Percentiles rank a stretch among this genome's conserved stretches.
These are phyloP conservation scores for Troilus luridus DNA, from an alignment of 2,888 invertebrate species.

Conservation along the genomic window DNA sequence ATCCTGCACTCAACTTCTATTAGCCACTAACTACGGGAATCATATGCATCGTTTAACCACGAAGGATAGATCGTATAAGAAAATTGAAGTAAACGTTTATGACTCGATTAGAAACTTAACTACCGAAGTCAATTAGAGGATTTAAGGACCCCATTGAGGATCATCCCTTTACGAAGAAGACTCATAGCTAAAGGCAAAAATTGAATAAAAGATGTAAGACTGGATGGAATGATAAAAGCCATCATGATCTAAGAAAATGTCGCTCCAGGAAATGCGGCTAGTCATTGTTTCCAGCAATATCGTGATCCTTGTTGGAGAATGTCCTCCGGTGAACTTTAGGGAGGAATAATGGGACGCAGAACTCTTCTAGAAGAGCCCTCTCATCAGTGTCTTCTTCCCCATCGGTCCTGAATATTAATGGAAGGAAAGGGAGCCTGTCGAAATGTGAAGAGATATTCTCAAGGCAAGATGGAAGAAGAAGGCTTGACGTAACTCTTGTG, in stretches of 20 bases:
- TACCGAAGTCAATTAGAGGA: neutral
- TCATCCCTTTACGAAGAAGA: neutral
- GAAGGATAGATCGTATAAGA: neutral
- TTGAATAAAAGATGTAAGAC: neutral
- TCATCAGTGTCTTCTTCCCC: neutral
- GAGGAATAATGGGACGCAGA: neutral
- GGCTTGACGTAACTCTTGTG: neutral
- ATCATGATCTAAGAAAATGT: slow-evolving; percentile 15
- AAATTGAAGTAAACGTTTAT: neutral
- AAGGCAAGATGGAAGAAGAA: neutral
- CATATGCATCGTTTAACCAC: neutral
- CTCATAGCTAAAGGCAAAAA: neutral
- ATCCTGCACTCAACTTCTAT: neutral
- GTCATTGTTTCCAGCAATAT: slow-evolving; percentile 34
- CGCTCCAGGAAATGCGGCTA: neutral
- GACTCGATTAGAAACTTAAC: no score
- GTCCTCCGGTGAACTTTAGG: neutral
- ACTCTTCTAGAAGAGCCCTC: neutral
- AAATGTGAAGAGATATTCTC: neutral
- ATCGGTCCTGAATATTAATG: slow-evolving; percentile 19
- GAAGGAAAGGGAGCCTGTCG: neutral
- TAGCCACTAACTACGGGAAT: neutral
- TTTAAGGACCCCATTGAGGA: neutral
- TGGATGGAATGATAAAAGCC: slow-evolving; percentile 1
- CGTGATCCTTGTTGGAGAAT: neutral